A percentile compares a stretch with the other conserved stretches of the same genome.
Evolutionary conservation across 2,888 invertebrate genomes (phyloP).

Genomic region (Hedychridium roseum): DNA sequence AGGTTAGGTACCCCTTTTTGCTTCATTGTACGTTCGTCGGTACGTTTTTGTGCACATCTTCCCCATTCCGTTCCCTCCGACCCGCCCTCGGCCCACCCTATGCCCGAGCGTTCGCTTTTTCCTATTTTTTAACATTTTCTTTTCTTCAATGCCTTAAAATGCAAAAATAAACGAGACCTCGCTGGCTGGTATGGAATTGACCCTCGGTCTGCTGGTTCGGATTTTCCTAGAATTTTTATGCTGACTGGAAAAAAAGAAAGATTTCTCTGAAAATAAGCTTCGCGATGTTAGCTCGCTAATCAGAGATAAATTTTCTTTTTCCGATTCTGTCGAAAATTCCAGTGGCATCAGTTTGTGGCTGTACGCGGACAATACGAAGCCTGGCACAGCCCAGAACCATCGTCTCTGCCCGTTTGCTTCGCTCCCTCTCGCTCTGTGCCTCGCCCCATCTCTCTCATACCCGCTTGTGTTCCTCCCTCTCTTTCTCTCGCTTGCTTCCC

Average conservation of each 20-base stretch:
- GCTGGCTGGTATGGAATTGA: slow-evolving; percentile 37
- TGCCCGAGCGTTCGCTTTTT: slow-evolving; percentile 54
- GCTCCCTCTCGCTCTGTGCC: slow-evolving; percentile 25
- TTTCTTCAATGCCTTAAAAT: slow-evolving; percentile 61
- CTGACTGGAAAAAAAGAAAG: slow-evolving; percentile 41
- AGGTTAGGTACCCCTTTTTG: slow-evolving; percentile 48
- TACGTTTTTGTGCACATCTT: slow-evolving; percentile 56
- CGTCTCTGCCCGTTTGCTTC: slow-evolving; percentile 51
- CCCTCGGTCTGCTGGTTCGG: slow-evolving; percentile 14
- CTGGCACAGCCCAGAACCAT: slow-evolving; percentile 52
- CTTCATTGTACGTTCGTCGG: slow-evolving; percentile 52
- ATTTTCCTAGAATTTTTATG: slow-evolving; percentile 42
- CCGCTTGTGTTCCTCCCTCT: slow-evolving; percentile 6
- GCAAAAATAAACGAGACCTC: slow-evolving; percentile 58
- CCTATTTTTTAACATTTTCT: slow-evolving; percentile 60
- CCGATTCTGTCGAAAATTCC: slow-evolving; percentile 29
- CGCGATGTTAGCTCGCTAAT: slow-evolving; percentile 1
- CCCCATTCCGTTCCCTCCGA: slow-evolving; percentile 33
- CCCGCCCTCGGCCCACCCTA: slow-evolving; percentile 47
- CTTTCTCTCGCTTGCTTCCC: slow-evolving; percentile 8
- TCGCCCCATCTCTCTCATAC: slow-evolving; percentile 16
- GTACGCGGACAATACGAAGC: slow-evolving; percentile 44
- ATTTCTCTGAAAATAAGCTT: slow-evolving; percentile 44
- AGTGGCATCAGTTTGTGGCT: slow-evolving; percentile 18
- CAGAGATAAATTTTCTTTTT: slow-evolving; percentile 51